Evolutionary conservation across 2,888 invertebrate species (phyloP), one percentile per base, ranked within the genome.

Genomic region (Yponomeuta sedellus): DNA sequence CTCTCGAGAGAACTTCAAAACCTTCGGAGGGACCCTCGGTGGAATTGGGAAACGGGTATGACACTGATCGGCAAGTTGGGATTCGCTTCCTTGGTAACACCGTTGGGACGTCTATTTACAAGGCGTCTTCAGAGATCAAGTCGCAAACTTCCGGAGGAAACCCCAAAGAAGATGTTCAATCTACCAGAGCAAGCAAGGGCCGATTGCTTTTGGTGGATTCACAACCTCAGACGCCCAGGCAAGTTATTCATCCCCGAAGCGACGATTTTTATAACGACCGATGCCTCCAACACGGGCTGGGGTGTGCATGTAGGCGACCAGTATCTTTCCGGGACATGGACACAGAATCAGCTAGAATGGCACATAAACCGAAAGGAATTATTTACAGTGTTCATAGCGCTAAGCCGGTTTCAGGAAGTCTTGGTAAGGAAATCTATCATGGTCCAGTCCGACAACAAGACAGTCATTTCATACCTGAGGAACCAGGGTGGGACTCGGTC

Each of bases 361-460:
- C 75, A 76, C 25, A 70, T 70, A 64, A 76, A 75, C 66, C n/a
- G 57, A 12, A 76, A 72, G 58, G 74, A 74, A 25, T 39, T 76
- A 0, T 72, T 56, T 19, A 61, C 73, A 0, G 71, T 74, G 0
- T 34, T 28, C 8, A 58, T 71, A 34, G 58, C 64, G 3, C 19
- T 64, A 19, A 40, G 10, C 1, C 2, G 4, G 16, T 19, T 22
- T 40, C 3, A 10, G 52, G 25, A 10, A 0, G 1, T 52, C 0
- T 10, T 68, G 0, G 0, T 0, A 19, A 22, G 44, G 0, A 58
- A 67, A 19, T 61, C 67, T 1, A 16, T 71, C 0, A 68, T 72
- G 69, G 2, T 73, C 0, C 73, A 73, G 40, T 68, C 71, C 10
- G 74, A 73, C 73, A 74, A 71, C 68, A 67, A 40, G 11, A 73